phyloP scores from a whole-genome alignment of 35 echinoderm and acorn worm species.

The Apostichopus californicus region DNA sequence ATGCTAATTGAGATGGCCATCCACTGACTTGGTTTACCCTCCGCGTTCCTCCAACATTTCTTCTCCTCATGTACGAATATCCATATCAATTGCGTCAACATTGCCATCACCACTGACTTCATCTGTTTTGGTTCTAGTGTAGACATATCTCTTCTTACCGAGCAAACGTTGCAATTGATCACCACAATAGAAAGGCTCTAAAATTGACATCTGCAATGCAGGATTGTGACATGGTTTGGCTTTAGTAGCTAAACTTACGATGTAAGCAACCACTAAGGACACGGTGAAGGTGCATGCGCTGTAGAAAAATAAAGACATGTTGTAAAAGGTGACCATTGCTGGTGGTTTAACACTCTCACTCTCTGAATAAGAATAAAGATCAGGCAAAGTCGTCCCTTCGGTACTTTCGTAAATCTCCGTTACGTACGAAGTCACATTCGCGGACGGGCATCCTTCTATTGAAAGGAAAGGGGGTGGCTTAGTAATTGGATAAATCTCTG shows the following conservation, averaged over 20 bases:
- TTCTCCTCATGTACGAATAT: too few species aligned
- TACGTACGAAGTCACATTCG: neutral
- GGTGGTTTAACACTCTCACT: neutral
- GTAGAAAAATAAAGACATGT: slow-evolving; percentile 45
- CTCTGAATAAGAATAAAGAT: neutral
- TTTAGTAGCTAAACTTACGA: slow-evolving; percentile 14
- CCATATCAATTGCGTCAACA: neutral
- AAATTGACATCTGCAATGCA: neutral
- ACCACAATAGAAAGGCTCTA: slow-evolving; percentile 9
- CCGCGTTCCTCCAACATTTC: too few species aligned
- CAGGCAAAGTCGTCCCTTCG: neutral
- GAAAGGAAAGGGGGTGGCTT: slow-evolving; percentile 10
- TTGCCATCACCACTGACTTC: neutral
- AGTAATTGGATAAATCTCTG: slow-evolving; percentile 23
- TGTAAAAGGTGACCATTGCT: slow-evolving; percentile 3
- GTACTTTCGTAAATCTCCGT: neutral
- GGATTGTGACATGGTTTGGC: neutral
- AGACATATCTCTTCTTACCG: neutral
- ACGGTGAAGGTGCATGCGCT: slow-evolving; percentile 19
- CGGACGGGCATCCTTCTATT: neutral
- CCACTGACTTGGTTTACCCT: too few species aligned
- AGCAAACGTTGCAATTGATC: neutral
- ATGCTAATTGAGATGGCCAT: too few species aligned
- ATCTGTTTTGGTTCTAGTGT: neutral
- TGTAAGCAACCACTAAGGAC: neutral